These are phyloP conservation scores for Chromis chromis DNA, from an alignment of 2,797 vertebrate species.

Conservation along the genomic window DNA sequence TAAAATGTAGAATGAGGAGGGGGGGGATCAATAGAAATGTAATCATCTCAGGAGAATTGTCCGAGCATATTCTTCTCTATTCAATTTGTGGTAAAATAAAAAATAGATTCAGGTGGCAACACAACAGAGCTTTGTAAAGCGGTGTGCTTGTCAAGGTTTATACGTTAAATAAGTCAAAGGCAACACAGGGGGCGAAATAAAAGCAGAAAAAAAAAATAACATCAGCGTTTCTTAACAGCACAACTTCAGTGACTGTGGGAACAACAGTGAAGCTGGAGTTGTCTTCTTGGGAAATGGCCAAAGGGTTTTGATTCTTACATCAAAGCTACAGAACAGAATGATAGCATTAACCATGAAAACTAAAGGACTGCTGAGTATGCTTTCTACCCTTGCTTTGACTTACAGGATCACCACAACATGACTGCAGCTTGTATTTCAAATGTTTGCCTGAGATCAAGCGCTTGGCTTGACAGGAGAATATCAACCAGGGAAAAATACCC, in stretches of 20 bases:
- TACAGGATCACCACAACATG: conserved; percentile 18
- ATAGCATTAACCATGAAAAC: conserved; percentile 15
- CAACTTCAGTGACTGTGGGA: conserved; percentile 29
- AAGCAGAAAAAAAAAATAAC: neutral
- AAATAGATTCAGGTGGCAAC: conserved; percentile 29
- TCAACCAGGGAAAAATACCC: conserved; percentile 16
- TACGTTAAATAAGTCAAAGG: conserved; percentile 49
- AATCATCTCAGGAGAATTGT: conserved; percentile 56
- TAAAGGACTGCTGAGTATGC: conserved; percentile 13
- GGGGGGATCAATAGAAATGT: conserved; percentile 56
- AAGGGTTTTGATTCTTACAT: conserved; percentile 35
- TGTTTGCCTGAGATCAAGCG: conserved; percentile 24
- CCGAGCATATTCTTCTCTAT: conserved; percentile 36
- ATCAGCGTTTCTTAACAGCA: conserved; percentile 25
- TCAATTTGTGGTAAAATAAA: conserved; percentile 41
- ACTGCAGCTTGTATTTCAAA: conserved; percentile 26
- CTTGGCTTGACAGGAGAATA: conserved; percentile 14
- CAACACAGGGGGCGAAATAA: conserved; percentile 6
- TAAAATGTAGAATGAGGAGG: conserved; percentile 36
- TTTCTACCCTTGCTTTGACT: conserved; percentile 23
- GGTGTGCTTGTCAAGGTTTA: conserved; percentile 36
- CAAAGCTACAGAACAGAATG: conserved; percentile 34
- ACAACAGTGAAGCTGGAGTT: conserved; percentile 23
- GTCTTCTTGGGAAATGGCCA: conserved; percentile 25
- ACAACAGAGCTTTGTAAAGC: conserved; percentile 20